Evolutionary conservation across 2,797 vertebrate species (phyloP), one percentile per base, ranked within the genome.

Genomic region (Alcedo atthis): DNA sequence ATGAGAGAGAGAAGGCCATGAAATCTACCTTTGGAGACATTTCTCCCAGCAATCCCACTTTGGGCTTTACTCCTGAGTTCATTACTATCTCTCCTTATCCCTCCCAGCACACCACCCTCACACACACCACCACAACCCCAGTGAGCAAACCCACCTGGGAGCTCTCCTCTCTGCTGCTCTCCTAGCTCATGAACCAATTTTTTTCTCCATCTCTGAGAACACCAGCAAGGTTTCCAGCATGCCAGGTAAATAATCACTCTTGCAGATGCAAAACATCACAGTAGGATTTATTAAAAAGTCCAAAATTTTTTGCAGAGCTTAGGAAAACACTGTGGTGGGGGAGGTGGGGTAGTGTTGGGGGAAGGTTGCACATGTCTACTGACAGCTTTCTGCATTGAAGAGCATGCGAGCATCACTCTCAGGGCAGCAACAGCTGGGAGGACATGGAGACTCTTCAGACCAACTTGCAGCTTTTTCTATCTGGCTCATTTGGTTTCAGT

Each of bases 401-500:
- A 30, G 26, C 28, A 21, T 3, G 1, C 26, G 22, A 85, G 30
- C 21, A 64, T 21, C 30, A 5, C 35, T 24, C 24, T 49, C 63
- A 64, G 33, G 37, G 67, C 63, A 75, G 20, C 15, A 46, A 25
- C 20, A 51, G 62, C 28, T 37, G 54, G 2, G 35, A 67, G 25
- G 28, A 21, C 4, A 0, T 2, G 1, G 58, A 43, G 35, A 16
- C 9, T 19, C 49, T 22, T 79, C 8, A 61, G 59, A 61, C 25
- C 26, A 82, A 51, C 14, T 12, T 1, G 4, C 33, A 37, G 51
- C 13, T 48, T 57, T 40, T 69, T 42, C 57, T 43, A 3, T 5
- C 32, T 1, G 58, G 61, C 79, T 55, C 4, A 0, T 24, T 25
- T n/a, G 28, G 37, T 82, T 92, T 15, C 81, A n/a, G 35, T 98